A percentile compares a stretch with the other conserved stretches of the same genome.
These are phyloP conservation scores for Eupithecia tripunctaria DNA, from an alignment of 2,888 invertebrate species.

Conservation along the genomic window DNA sequence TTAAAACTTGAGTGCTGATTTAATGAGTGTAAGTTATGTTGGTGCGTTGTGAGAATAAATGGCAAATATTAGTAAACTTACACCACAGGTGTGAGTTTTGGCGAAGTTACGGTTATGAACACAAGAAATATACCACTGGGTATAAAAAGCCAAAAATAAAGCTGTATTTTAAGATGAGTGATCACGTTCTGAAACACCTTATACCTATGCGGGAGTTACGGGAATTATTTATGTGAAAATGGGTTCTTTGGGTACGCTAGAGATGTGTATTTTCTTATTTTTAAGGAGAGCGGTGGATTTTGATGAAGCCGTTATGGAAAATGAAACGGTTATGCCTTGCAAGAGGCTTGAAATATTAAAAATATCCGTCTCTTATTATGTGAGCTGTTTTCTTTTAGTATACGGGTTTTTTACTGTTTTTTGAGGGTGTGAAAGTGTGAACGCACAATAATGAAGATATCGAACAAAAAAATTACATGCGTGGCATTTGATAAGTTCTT, in stretches of 20 bases:
- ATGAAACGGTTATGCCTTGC: slow-evolving; percentile 25
- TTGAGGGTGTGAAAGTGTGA: background rate
- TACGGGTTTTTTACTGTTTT: background rate
- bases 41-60: background rate
- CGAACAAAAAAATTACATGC: background rate
- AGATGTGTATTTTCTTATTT: slow-evolving; percentile 42
- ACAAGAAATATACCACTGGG: background rate
- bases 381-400: background rate
- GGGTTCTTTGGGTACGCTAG: slow-evolving; percentile 40
- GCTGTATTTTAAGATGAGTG: background rate
- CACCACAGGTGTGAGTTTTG: background rate
- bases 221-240: slow-evolving; percentile 47
- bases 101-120: background rate
- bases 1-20: background rate
- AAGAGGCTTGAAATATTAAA: slow-evolving; percentile 4
- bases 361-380: background rate
- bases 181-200: slow-evolving; percentile 13
- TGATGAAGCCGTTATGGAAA: slow-evolving; percentile 42
- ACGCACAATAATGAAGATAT: background rate
- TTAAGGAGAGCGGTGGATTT: slow-evolving; percentile 42
- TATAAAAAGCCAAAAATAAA: background rate
- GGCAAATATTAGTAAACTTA: background rate
- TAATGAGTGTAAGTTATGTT: background rate
- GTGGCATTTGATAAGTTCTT: background rate
- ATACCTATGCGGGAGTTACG: slow-evolving; percentile 18